Base-by-base conservation (phyloP, 1,140 invertebrate species). In the Colletes latitarsis region DNA sequence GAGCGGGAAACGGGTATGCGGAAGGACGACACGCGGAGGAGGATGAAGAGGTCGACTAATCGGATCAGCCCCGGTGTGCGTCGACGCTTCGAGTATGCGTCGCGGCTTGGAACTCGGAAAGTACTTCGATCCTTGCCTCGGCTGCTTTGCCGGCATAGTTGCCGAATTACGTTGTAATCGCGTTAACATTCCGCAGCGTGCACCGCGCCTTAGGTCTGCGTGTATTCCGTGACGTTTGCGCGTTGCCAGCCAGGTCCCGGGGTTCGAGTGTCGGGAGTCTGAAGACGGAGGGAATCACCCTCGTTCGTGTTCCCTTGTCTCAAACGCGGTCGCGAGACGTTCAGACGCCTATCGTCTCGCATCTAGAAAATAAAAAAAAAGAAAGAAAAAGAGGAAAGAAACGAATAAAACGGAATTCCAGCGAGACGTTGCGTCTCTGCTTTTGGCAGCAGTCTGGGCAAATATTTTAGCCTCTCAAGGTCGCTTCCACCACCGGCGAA, bases 161-260 rank as follows among this genome's bases (percentile, higher is more conserved):
- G 85, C 81, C 88, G 80, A 86, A 87, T 88, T 85, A 82, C 82
- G 68, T 83, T 84, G 86, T 88, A 88, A 88, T 86, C 84, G 74
- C 70, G 86, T 87, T 86, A 88, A 88, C 86, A 70, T 88, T 86
- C 71, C 77, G 41, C 2, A n/a, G 15, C 63, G 70, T 55, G 63
- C 75, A 14, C 9, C 14, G 69, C 30, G 57, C 49, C 66, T 41
- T n/a, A 8, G 17, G 46, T 58, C 30, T 3, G 10, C 66, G 64
- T 14, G 75, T 62, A 67, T 82, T 72, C 66, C 80, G 49, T 15
- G 49, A 55, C 49, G 52, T 69, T 69, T 69, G 19, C 49, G 64
- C 43, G 43, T 21, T 39, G 58, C n/a, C 10, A 58, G 19, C n/a
- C 19, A n/a, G 57, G 57, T 21, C 57, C 19, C 53, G 53, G n/a